Evolutionary conservation across 64 coral and sea anemone species (phyloP).

Genomic region (Porites australiensis): DNA sequence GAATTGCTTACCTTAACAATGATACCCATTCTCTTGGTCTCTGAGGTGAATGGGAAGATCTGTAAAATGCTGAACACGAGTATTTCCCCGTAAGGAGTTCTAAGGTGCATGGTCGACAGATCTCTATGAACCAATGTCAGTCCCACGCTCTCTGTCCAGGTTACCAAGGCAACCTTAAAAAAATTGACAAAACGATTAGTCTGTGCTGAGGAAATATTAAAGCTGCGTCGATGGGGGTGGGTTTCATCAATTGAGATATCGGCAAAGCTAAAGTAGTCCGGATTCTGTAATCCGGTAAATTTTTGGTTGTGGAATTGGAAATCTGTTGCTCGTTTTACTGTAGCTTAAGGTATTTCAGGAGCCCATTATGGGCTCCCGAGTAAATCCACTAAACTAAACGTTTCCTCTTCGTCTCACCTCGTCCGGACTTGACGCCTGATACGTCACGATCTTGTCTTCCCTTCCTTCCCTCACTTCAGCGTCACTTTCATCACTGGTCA

Average conservation of each 20-base stretch:
- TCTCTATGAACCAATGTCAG: conserved; percentile 87
- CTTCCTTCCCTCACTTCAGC: conserved; percentile 43
- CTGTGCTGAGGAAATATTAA: too few species aligned
- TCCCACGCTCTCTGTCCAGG: conserved; percentile 95
- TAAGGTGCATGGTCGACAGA: conserved; percentile 84
- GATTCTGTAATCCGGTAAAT: too few species aligned
- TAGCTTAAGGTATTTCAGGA: too few species aligned
- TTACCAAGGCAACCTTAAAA: conserved; percentile 92
- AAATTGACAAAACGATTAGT: not conserved
- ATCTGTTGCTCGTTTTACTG: too few species aligned
- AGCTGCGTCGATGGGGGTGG: too few species aligned
- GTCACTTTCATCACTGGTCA: conserved; percentile 84
- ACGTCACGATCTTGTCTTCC: conserved; percentile 55
- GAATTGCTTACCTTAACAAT: conserved; percentile 84
- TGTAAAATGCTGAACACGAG: conserved; percentile 88
- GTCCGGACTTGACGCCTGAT: conserved; percentile 98
- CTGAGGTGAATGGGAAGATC: conserved; percentile 98
- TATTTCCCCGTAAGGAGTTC: conserved; percentile 78
- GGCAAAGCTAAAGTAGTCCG: too few species aligned
- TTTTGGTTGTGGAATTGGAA: too few species aligned
- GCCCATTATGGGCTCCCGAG: too few species aligned
- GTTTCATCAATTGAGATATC: too few species aligned
- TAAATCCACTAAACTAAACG: too few species aligned
- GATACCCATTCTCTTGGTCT: conserved; percentile 97
- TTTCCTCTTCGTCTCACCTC: conserved; percentile 59